Evolutionary conservation across 2,797 vertebrate species (phyloP), one percentile per base, ranked within the genome.

Genomic region (Malacoctenus gilli): DNA sequence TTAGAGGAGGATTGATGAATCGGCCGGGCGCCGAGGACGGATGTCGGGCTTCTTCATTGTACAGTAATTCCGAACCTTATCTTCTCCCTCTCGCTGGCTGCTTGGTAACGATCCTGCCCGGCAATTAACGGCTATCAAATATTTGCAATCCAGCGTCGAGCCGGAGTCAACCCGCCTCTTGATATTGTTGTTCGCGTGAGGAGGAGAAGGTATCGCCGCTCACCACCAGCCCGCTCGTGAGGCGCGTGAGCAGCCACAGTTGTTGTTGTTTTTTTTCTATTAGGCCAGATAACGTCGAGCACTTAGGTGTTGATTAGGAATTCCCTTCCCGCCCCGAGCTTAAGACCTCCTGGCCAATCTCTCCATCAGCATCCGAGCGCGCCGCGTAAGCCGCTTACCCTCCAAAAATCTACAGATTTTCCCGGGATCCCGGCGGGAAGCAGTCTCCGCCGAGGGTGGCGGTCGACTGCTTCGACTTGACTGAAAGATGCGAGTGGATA

Each of bases 1-100:
- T 76, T 71, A 67, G 52, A 2, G 23, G 37, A 19, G 50, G 64
- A 74, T 49, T 77, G 74, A 79, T 59, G 40, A 54, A 86, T 67
- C 35, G 53, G 54, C 64, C 73, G 40, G 32, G 57, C 55, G 40
- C 19, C 54, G 41, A 43, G 55, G 49, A 59, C 10, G 55, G 41
- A 61, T 12, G 5, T 59, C 56, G 51, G 38, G 36, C 52, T 44
- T 49, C 64, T 70, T 60, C 42, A 58, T 46, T 53, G 37, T 72
- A 54, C 37, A 23, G 37, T 65, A 53, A 71, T 67, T 73, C 20
- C 39, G 35, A 40, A 70, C 39, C 47, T 81, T 72, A 72, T 73
- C 65, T 60, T 61, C 56, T 21, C 18, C 7, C 5, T 22, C 42
- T 72, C 41, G 46, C 34, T 58, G 9, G 9, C 8, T 11, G 11